Evolutionary conservation across 2,888 invertebrate genomes (phyloP), one percentile per base, ranked within the genome.

Genomic region (Drosophila barbarae): DNA sequence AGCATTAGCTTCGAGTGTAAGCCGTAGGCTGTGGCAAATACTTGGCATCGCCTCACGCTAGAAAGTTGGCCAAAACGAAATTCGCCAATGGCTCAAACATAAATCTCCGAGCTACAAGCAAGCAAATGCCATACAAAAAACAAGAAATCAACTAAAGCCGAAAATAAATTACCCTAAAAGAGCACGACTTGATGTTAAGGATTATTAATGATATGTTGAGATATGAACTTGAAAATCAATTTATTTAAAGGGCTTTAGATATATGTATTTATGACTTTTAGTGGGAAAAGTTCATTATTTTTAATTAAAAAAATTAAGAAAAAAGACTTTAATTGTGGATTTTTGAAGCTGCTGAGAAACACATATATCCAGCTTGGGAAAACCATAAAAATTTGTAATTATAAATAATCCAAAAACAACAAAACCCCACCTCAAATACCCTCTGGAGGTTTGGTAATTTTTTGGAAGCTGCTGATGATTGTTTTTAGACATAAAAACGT

Each of bases 41-140:
- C 64, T 81, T 77, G 73, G 77, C 81, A 81, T 81, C 78, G 84
- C 78, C 77, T 72, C 71, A 78, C 73, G 73, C 82, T 81, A 75
- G 84, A 81, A 81, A 81, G 84, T 84, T 81, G 78, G 78, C 71
- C 70, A 81, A 81, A 83, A 71, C 72, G 71, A 84, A 78, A 83
- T 69, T 64, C 70, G 51, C 64, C 60, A 69, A 69, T 64, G 41
- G 54, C 54, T 51, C 34, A 65, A 42, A 63, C 52, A 57, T 46
- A 69, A 49, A 51, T 55, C 60, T 38, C 34, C 18, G 1, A 52
- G 63, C 44, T 49, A 50, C 53, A 72, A 70, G 74, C 69, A 49
- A 36, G 30, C 42, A 64, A 73, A 70, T 63, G 42, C 41, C 50
- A 39, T 39, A 49, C 23, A 36, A 30, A 44, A 56, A 30, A 32